phyloP scores from a whole-genome alignment of 2,113 vertebrate genomes.

The Pterocles burchelli region DNA sequence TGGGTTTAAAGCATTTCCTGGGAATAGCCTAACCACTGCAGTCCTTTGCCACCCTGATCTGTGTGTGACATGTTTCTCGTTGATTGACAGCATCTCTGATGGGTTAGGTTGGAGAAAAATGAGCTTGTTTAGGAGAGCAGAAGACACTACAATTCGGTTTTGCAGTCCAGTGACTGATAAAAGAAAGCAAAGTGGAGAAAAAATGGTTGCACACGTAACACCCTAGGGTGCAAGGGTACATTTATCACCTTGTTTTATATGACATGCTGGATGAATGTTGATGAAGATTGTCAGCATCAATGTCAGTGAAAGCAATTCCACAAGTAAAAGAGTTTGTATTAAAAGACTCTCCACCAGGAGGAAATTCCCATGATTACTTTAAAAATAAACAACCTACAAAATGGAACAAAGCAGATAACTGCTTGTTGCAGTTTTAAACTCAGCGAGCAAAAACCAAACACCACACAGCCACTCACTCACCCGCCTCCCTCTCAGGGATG shows the following conservation, averaged over 20 bases:
- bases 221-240: conserved; percentile 11
- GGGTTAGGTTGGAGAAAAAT: conserved; percentile 51
- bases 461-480: too few relatives aligned
- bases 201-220: not conserved
- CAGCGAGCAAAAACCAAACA: too few relatives aligned
- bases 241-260: conserved; percentile 50
- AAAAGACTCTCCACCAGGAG: not conserved
- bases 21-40: not conserved
- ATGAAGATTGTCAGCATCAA: conserved; percentile 31
- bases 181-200: conserved; percentile 21
- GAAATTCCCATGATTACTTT: conserved; percentile 16
- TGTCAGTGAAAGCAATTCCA: conserved; percentile 10
- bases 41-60: conserved; percentile 3
- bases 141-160: conserved; percentile 58
- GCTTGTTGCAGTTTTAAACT: too few relatives aligned
- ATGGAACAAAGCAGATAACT: not conserved
- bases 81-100: conserved; percentile 65
- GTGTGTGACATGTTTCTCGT: not conserved
- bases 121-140: conserved; percentile 67
- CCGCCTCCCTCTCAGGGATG: too few relatives aligned
- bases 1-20: not conserved
- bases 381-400: not conserved
- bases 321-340: not conserved
- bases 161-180: conserved; percentile 22
- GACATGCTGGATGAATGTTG: conserved; percentile 26